Conservation (phyloP, 2,113 vertebrate species). For the Clarias magur region DNA sequence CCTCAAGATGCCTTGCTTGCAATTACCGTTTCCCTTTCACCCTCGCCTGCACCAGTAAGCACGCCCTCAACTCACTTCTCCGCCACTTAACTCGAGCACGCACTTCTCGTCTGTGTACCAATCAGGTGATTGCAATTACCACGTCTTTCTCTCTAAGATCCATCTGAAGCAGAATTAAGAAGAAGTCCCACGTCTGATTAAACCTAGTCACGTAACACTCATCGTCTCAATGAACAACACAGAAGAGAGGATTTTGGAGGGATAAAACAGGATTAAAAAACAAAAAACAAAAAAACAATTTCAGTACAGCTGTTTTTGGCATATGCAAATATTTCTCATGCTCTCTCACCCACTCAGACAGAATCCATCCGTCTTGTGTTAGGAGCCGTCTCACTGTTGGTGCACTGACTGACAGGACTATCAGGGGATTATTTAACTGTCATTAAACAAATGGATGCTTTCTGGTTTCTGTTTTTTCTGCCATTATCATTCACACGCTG, state of each 20-base stretch:
- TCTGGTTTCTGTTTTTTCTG: neutral
- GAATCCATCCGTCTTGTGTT: neutral
- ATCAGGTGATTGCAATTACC: conserved; percentile 2
- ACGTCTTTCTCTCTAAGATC: neutral
- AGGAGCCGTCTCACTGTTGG: neutral
- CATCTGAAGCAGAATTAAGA: neutral
- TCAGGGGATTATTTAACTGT: neutral
- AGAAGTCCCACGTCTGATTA: neutral
- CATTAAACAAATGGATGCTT: neutral
- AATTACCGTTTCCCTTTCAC: conserved; percentile 7
- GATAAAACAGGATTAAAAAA: neutral
- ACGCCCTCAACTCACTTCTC: neutral
- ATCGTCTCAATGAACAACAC: neutral
- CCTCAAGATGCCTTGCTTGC: neutral
- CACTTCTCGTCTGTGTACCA: neutral
- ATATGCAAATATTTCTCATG: conserved; percentile 16
- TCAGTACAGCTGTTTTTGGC: conserved; percentile 8
- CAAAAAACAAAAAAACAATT: too few species aligned
- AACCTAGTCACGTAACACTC: neutral
- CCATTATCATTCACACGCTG: neutral
- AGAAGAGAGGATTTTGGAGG: too few species aligned
- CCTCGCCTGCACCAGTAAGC: neutral
- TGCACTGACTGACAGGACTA: neutral
- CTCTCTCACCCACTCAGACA: neutral
- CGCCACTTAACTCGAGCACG: neutral